phyloP scores from a whole-genome alignment of 2,888 invertebrate species.

The Dicranocentrus wangi region DNA sequence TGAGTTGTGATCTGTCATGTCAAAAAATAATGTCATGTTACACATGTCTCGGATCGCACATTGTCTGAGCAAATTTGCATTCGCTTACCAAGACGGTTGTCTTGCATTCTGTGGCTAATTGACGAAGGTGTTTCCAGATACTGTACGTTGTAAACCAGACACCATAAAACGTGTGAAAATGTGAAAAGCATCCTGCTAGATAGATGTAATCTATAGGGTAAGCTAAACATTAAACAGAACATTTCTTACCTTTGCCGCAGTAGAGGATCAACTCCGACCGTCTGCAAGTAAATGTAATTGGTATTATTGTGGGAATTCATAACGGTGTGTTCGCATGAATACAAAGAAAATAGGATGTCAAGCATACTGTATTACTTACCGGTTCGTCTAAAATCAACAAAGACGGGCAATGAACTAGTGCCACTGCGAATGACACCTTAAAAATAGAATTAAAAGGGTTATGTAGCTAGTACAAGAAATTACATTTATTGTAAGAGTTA shows the following conservation, averaged over 20 bases:
- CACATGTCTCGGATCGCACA: too few species aligned
- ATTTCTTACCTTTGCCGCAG: conserved; percentile 84
- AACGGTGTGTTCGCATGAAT: too few species aligned
- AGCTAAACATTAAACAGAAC: too few species aligned
- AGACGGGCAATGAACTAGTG: conserved; percentile 93
- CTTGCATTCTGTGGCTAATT: conserved; percentile 90
- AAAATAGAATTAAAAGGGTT: background rate
- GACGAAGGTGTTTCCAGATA: conserved; percentile 94
- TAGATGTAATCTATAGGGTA: too few species aligned
- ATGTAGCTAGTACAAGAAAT: too few species aligned
- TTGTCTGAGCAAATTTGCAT: too few species aligned
- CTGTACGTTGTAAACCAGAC: conserved; percentile 75
- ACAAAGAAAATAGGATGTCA: too few species aligned
- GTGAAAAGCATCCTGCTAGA: too few species aligned
- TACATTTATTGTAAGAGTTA: too few species aligned
- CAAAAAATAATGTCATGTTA: too few species aligned
- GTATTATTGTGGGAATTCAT: too few species aligned
- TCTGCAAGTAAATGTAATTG: conserved; percentile 74
- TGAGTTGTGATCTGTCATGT: conserved; percentile 90
- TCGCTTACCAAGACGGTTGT: conserved; percentile 97
- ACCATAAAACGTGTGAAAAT: too few species aligned
- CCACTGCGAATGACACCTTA: conserved; percentile 90
- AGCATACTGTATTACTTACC: conserved; percentile 11
- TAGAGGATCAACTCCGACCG: conserved; percentile 92
- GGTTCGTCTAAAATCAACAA: conserved; percentile 93